These are phyloP conservation scores for Drosophila mayaguana DNA, from an alignment of 2,888 invertebrate genomes.

Conservation along the genomic window DNA sequence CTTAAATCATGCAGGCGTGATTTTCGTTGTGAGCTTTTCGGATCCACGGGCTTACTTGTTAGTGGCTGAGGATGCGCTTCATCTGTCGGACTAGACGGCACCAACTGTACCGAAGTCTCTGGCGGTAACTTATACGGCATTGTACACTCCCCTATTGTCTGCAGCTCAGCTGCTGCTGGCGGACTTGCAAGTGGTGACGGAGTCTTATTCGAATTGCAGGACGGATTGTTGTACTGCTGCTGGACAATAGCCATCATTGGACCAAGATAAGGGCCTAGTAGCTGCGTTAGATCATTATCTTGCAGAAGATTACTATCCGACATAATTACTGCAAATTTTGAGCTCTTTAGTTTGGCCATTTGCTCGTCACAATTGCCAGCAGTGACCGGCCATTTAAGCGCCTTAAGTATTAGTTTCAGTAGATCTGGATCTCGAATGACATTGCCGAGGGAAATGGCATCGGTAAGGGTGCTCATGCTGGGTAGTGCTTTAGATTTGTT, in stretches of 20 bases:
- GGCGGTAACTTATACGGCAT: conserved; percentile 84
- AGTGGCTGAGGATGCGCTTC: conserved; percentile 28
- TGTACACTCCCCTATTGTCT: conserved; percentile 54
- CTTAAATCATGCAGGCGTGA: conserved; percentile 28
- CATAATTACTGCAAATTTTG: conserved; percentile 83
- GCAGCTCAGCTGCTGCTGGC: conserved; percentile 40
- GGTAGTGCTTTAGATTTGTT: conserved; percentile 34
- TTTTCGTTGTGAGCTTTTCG: conserved; percentile 37
- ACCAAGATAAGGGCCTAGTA: conserved; percentile 82
- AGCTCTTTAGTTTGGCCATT: conserved; percentile 80
- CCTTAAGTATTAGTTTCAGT: conserved; percentile 84
- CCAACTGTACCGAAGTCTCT: conserved; percentile 84
- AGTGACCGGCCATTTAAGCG: conserved; percentile 84
- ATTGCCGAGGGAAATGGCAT: conserved; percentile 82
- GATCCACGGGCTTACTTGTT: not conserved
- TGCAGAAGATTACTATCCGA: conserved; percentile 83
- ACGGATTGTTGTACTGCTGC: conserved; percentile 65
- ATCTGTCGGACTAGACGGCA: conserved; percentile 82
- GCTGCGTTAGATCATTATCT: conserved; percentile 84
- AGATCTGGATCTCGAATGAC: conserved; percentile 84
- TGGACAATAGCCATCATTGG: conserved; percentile 75
- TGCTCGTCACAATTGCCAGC: conserved; percentile 79
- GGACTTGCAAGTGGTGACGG: conserved; percentile 39
- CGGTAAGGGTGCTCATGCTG: conserved; percentile 70
- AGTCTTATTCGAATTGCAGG: conserved; percentile 9